Base-by-base conservation (phyloP, 2,797 vertebrate genomes). In the Vultur gryphus region DNA sequence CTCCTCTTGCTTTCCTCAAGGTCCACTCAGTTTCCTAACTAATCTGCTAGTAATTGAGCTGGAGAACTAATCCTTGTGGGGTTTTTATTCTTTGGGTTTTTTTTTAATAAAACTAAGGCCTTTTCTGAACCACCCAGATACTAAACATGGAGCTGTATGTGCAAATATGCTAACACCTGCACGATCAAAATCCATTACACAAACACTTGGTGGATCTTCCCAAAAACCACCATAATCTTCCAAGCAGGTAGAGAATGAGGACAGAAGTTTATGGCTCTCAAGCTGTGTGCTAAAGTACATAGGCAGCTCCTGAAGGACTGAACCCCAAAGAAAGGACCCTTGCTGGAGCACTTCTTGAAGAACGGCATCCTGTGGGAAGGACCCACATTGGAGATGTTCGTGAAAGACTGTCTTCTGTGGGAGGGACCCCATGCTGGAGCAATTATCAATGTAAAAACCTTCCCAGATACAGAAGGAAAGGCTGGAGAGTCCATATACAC, bases 361-460 rank as follows among this genome's bases (percentile, higher is more conserved):
- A 83, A 44, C 6, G 48, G 13, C 3, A 31, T 81, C 16, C 16
- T 4, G 2, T 54, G 14, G 11, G 39, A 91, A 58, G 26, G 25
- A 21, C 10, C 3, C 10, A 25, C 5, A 17, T 2, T 33, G 31
- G 6, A 69, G 13, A 25, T 69, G 10, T 8, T 54, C 1, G 1
- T 37, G 33, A 65, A 87, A 65, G 20, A 52, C 5, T 37, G 2
- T 61, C 12, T 88, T 10, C 25, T 61, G 29, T n/a, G 41, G 5
- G 8, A 89, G 8, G 3, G 4, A 37, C 4, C 2, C 23, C 17
- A 19, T 3, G 4, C 11, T 69, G 46, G 6, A 52, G 11, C 8
- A 76, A 23, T 20, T 26, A 48, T 26, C n/a, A 29, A 10, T 2
- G 7, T 19, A 31, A 89, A 78, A 78, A 43, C 12, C 14, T 77